Evolutionary conservation across 2,113 vertebrate genomes (phyloP).

Genomic region (Serilophus lunatus): DNA sequence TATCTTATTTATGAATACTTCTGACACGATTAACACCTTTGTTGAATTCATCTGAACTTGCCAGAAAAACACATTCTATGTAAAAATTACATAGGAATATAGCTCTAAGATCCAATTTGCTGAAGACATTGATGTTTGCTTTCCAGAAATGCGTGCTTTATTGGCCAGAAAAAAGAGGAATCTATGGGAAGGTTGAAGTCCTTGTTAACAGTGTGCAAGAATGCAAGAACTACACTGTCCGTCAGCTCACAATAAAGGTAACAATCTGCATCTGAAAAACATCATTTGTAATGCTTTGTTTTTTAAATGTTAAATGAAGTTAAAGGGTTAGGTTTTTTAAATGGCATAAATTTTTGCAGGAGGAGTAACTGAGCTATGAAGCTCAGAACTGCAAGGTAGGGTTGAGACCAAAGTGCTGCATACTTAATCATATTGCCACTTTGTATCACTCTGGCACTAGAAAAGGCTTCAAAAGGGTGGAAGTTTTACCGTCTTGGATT

Average conservation of each 20-base stretch:
- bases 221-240: conserved; percentile 87
- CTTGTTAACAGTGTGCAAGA: conserved; percentile 82
- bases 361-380: not conserved
- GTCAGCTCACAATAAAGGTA: conserved; percentile 91
- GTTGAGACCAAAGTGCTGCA: not conserved
- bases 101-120: not conserved
- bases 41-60: not conserved
- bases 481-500: not conserved
- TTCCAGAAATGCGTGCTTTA: conserved; percentile 94
- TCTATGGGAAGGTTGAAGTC: conserved; percentile 94
- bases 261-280: not conserved
- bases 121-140: not conserved
- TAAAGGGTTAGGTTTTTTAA: not conserved
- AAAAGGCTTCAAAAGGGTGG: not conserved
- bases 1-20: not conserved
- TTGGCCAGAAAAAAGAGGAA: conserved; percentile 95
- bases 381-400: not conserved
- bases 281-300: not conserved
- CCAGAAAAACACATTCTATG: not conserved
- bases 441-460: not conserved
- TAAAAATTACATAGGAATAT: not conserved
- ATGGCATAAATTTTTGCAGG: not conserved
- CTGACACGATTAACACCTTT: not conserved
- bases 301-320: not conserved
- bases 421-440: not conserved